phyloP scores from a whole-genome alignment of 2,797 vertebrate species.

The Takifugu ocellatus region DNA sequence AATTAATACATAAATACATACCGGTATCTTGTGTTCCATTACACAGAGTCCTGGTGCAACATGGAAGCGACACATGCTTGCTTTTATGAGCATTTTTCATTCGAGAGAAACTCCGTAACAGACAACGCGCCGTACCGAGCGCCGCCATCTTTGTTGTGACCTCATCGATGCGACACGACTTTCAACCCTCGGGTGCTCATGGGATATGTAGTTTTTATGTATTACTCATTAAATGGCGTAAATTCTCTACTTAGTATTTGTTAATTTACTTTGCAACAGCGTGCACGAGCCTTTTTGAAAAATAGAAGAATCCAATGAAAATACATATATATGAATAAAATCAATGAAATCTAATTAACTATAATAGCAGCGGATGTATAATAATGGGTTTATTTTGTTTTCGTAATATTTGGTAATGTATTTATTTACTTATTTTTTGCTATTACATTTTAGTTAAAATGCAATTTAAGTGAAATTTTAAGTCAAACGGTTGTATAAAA shows the following conservation, averaged over 20 bases:
- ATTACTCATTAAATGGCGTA: neutral
- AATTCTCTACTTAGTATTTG: neutral
- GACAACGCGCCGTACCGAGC: slow-evolving; percentile 45
- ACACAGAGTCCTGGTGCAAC: slow-evolving; percentile 42
- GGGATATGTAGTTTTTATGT: slow-evolving; percentile 56
- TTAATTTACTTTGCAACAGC: no score
- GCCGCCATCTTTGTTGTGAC: slow-evolving; percentile 70
- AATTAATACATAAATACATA: slow-evolving; percentile 46
- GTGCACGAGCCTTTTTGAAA: neutral
- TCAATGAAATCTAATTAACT: no score
- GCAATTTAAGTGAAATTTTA: neutral
- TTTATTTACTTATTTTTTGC: neutral
- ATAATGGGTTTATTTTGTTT: neutral
- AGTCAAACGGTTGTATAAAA: rapidly evolving
- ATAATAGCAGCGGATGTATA: neutral
- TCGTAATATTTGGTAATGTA: neutral
- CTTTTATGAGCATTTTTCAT: slow-evolving; percentile 44
- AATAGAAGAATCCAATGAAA: neutral
- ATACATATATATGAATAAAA: neutral
- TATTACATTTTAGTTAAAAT: neutral
- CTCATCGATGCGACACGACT: slow-evolving; percentile 18
- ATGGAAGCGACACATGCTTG: slow-evolving; percentile 13
- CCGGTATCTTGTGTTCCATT: slow-evolving; percentile 36
- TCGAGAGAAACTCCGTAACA: slow-evolving; percentile 46
- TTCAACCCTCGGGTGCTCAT: neutral